Evolutionary conservation across 2,888 invertebrate species (phyloP), one percentile per base, ranked within the genome.

Genomic region (Leptinotarsa rubiginosa): DNA sequence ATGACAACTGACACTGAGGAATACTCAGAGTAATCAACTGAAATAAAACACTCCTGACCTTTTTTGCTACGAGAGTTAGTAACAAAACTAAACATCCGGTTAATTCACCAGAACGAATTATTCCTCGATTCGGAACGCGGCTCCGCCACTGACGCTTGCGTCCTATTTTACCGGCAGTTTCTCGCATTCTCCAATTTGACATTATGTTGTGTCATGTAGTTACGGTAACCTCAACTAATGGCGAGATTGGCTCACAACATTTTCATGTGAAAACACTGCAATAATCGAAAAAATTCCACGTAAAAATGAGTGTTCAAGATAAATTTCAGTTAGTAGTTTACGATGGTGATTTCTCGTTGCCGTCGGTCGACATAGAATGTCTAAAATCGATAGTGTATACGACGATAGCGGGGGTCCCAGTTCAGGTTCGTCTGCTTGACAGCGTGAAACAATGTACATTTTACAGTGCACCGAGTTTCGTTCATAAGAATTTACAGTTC

Each of bases 271-370:
- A 18, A n/a, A 5, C 16, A 5, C 15, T 16, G 16, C 1, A 62
- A n/a, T n/a, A 62, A 31, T 62, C 64, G 22, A 59, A 65, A 41
- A 41, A 70, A 66, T 54, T 54, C 20, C 49, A 22, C 20, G 50
- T 31, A 41, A 75, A 70, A 69, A 84, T 83, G 83, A 76, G 67
- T 67, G 75, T 92, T 86, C 74, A 76, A 66, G 81, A 80, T 59
- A 80, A 81, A 81, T 81, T 80, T 69, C 77, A 78, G 70, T 88
- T 96, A 80, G 91, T 94, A 87, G 92, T 96, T 79, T 96, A 96
- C 93, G 92, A 93, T 84, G 95, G 96, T 22, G 96, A 96, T 87
- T 97, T 94, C 93, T 95, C 95, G 25, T 89, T 97, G 69, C 95
- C 96, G 0, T 95, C 96, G 0, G 91, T 97, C 75, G 96, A 97